These are phyloP conservation scores for Micromussa lordhowensis DNA, from an alignment of 92 coral and sea anemone species.

Conservation along the genomic window DNA sequence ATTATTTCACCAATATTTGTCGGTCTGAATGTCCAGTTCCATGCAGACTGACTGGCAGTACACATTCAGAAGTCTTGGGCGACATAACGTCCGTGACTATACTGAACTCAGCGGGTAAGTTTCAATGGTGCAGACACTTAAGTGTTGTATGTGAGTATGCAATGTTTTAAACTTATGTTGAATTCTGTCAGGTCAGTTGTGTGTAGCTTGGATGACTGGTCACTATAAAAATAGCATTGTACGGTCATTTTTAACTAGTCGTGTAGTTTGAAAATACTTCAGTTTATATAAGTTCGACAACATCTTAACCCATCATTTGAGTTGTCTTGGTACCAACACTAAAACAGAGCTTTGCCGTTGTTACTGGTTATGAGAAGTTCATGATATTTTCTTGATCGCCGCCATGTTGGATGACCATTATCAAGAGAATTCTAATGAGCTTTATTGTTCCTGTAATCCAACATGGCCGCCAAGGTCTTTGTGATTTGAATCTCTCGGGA, in stretches of 20 bases:
- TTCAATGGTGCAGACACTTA: neutral
- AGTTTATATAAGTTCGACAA: neutral
- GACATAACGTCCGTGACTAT: neutral
- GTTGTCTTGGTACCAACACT: neutral
- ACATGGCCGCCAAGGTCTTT: no score
- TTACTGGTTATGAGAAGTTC: neutral
- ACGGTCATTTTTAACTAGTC: neutral
- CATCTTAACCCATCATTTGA: neutral
- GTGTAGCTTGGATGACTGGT: neutral
- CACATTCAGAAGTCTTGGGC: neutral
- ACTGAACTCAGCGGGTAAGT: neutral
- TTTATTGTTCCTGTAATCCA: no score
- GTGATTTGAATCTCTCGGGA: no score
- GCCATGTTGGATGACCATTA: no score
- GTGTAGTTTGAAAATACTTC: neutral
- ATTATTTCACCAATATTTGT: neutral
- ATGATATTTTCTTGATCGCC: neutral
- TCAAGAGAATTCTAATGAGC: no score
- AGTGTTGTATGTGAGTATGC: neutral
- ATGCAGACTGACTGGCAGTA: neutral
- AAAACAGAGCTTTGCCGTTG: neutral
- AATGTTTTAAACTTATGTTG: neutral
- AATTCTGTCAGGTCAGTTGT: neutral
- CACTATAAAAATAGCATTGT: neutral
- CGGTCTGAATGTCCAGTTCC: neutral